Conservation (phyloP, 2,113 vertebrate genomes). For the Pterocles burchelli region DNA sequence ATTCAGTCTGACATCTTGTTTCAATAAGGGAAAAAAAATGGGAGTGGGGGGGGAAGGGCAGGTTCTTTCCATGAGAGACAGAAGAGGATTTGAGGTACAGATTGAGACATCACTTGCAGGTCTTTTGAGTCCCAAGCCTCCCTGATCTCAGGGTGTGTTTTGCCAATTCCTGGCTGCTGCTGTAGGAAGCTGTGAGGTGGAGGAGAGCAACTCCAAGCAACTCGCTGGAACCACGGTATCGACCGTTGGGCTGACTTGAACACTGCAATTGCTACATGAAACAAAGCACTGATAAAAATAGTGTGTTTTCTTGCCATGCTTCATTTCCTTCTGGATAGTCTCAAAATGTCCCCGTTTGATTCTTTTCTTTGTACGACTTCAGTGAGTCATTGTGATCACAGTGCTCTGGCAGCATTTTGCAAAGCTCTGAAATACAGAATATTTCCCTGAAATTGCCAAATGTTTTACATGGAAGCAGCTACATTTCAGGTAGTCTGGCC, state of each 20-base stretch:
- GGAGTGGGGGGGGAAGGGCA: too few relatives aligned
- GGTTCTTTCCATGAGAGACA: neutral
- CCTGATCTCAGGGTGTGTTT: accelerated
- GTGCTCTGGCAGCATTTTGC: conserved; percentile 22
- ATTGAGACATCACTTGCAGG: neutral
- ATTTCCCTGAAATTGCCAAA: conserved; percentile 13
- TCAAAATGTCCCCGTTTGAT: conserved; percentile 50
- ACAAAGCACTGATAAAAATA: conserved; percentile 51
- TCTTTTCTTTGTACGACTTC: conserved; percentile 39
- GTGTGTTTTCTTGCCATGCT: conserved; percentile 44
- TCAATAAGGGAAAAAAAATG: neutral
- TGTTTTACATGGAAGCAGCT: conserved; percentile 1
- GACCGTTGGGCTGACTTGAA: neutral
- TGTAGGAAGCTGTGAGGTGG: neutral
- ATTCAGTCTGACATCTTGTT: neutral
- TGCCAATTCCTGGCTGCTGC: neutral
- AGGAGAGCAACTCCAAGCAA: neutral
- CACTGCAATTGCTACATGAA: neutral
- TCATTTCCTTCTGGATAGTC: conserved; percentile 57
- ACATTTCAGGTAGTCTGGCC: neutral
- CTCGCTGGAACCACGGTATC: accelerated
- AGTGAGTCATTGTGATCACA: conserved; percentile 59
- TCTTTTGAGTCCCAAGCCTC: neutral
- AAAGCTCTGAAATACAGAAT: conserved; percentile 9
- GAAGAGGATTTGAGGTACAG: neutral